Evolutionary conservation across 2,113 vertebrate genomes (phyloP).

Genomic region (Saguinus imperator): DNA sequence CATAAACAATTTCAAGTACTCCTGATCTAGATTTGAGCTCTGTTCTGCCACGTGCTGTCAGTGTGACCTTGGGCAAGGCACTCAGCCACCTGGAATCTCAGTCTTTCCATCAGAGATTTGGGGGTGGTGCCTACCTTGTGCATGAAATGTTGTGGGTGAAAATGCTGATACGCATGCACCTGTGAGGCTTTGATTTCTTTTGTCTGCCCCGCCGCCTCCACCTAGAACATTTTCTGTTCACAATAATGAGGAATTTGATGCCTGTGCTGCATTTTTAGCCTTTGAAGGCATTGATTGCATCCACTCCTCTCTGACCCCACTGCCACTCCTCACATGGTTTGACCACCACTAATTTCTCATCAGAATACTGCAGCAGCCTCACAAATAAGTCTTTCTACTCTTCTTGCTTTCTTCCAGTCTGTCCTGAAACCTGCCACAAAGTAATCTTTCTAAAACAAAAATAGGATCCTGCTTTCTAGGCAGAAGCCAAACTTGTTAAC

Average conservation of each 20-base stretch:
- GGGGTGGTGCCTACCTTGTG: neutral
- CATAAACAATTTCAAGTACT: neutral
- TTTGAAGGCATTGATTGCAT: neutral
- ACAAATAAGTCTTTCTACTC: neutral
- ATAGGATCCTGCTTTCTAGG: neutral
- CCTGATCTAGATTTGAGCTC: neutral
- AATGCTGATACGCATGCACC: neutral
- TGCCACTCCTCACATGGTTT: too few relatives aligned
- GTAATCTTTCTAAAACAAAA: neutral
- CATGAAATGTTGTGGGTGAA: rapidly evolving
- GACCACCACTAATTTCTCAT: neutral
- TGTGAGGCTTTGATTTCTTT: neutral
- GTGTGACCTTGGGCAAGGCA: neutral
- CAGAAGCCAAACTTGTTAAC: neutral
- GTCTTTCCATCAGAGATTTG: neutral
- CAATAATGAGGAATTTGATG: rapidly evolving
- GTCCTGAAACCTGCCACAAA: neutral
- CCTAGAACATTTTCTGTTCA: neutral
- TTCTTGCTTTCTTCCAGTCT: neutral
- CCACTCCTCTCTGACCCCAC: neutral
- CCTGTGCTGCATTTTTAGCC: neutral
- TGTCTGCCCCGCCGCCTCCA: neutral
- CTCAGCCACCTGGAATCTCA: neutral
- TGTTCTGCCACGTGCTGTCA: neutral
- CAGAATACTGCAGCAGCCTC: neutral